Percentiles rank a stretch among this genome's conserved stretches.
Evolutionary conservation across 2,888 invertebrate species (phyloP).

Genomic region (Hipparchia semele): DNA sequence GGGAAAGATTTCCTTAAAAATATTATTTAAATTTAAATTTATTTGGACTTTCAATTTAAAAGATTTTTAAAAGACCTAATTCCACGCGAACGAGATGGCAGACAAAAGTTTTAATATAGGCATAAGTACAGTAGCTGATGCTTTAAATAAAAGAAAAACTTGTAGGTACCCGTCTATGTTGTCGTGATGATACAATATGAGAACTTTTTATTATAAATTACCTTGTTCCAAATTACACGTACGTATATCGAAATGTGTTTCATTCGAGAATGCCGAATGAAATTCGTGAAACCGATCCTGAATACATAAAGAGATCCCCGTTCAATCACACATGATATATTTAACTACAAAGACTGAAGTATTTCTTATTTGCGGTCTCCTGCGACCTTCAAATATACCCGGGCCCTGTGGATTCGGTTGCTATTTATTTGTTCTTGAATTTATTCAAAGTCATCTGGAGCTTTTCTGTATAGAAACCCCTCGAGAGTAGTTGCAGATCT

Average conservation of each 20-base stretch:
- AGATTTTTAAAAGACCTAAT: too few relatives aligned
- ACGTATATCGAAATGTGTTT: background rate
- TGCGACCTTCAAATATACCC: conserved; percentile 15
- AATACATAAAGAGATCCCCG: conserved; percentile 34
- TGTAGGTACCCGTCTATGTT: too few relatives aligned
- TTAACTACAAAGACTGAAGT: conserved; percentile 28
- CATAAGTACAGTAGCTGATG: too few relatives aligned
- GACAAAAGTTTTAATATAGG: too few relatives aligned
- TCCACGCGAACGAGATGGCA: too few relatives aligned
- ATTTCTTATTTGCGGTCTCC: conserved; percentile 26
- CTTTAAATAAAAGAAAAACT: too few relatives aligned
- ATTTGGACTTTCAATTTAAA: too few relatives aligned
- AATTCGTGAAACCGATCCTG: conserved; percentile 19
- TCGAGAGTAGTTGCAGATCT: too few relatives aligned
- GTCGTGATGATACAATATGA: background rate
- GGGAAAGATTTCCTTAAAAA: too few relatives aligned
- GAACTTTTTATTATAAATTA: background rate
- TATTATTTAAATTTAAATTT: too few relatives aligned
- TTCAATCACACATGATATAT: conserved; percentile 35
- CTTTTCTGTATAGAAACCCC: too few relatives aligned
- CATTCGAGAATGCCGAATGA: conserved; percentile 27
- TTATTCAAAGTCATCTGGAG: conserved; percentile 3
- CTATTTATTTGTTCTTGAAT: conserved; percentile 16
- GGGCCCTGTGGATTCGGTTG: conserved; percentile 6
- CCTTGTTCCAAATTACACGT: background rate